Conservation (phyloP, 2,888 invertebrate species). For the Eurois occulta region DNA sequence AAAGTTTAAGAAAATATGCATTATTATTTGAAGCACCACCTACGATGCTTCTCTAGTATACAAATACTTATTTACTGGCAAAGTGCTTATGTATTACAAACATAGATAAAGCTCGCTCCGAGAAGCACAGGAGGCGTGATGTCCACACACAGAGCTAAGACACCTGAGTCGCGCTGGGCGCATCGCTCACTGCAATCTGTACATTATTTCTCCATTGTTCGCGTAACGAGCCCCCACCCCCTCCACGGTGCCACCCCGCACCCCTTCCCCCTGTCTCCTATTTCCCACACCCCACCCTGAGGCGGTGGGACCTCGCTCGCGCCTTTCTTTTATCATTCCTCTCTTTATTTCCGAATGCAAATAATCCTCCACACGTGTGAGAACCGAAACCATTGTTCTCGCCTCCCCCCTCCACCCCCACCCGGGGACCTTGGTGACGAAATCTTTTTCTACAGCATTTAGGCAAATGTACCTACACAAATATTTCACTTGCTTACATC, state of each 20-base stretch:
- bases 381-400: slow-evolving; percentile 91
- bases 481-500: slow-evolving; percentile 77
- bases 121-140: slow-evolving; percentile 75
- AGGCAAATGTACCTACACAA: slow-evolving; percentile 85
- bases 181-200: slow-evolving; percentile 91
- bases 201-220: slow-evolving; percentile 91
- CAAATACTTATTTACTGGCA: slow-evolving; percentile 45
- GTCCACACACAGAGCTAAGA: slow-evolving; percentile 85
- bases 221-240: slow-evolving; percentile 89
- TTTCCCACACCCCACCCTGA: slow-evolving; percentile 90
- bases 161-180: slow-evolving; percentile 90
- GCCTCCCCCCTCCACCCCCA: slow-evolving; percentile 84
- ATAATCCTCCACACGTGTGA: slow-evolving; percentile 91
- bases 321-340: slow-evolving; percentile 91
- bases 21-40: slow-evolving; percentile 21
- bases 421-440: slow-evolving; percentile 90
- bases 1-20: slow-evolving; percentile 16
- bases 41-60: slow-evolving; percentile 25
- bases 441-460: slow-evolving; percentile 89
- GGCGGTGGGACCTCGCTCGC: slow-evolving; percentile 90
- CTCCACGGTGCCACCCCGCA: slow-evolving; percentile 73
- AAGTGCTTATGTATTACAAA: slow-evolving; percentile 55
- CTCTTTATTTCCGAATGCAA: slow-evolving; percentile 91
- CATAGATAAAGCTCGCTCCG: slow-evolving; percentile 59
- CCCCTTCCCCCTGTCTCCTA: slow-evolving; percentile 77